Evolutionary conservation across 2,888 invertebrate genomes (phyloP).

Genomic region (Rhagium mordax): DNA sequence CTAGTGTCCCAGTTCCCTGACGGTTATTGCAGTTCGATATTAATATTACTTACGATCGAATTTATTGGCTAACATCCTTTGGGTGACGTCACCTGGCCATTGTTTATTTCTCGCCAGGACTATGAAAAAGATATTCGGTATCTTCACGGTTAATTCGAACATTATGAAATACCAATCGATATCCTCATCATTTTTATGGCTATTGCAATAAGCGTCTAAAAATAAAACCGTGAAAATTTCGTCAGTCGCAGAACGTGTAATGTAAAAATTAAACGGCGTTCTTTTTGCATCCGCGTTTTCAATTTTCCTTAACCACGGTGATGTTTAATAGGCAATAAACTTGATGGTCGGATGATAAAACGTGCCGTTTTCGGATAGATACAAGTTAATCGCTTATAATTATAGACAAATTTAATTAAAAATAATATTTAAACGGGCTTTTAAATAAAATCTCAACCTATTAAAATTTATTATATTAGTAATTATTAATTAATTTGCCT

Average conservation of each 20-base stretch:
- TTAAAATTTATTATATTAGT: no score
- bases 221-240: neutral
- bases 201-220: neutral
- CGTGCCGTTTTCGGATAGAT: neutral
- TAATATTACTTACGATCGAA: no score
- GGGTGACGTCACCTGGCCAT: no score
- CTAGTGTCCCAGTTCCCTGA: neutral
- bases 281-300: neutral
- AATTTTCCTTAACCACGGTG: neutral
- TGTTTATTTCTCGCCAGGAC: neutral
- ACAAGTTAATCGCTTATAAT: neutral
- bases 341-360: neutral
- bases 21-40: neutral
- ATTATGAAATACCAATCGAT: no score
- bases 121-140: neutral
- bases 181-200: neutral
- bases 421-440: no score
- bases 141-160: no score
- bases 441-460: no score
- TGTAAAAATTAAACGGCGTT: neutral
- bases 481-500: no score
- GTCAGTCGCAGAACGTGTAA: neutral
- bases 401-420: no score
- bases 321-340: neutral
- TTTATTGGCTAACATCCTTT: neutral